These are phyloP conservation scores for Caligus rogercresseyi DNA, from an alignment of 1,140 invertebrate genomes.

Conservation along the genomic window DNA sequence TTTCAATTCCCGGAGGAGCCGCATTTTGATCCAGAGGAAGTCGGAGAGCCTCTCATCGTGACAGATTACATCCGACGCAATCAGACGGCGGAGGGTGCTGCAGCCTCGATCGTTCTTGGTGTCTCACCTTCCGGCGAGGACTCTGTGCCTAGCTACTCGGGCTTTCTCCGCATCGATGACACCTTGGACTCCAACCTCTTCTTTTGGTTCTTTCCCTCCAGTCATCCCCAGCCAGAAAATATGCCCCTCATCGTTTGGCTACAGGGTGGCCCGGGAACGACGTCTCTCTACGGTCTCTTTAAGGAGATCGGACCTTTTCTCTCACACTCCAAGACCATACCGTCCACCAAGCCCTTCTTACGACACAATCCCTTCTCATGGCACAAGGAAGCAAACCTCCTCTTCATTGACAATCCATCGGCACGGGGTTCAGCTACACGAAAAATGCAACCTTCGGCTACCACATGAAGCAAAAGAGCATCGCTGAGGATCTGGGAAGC, in stretches of 20 bases:
- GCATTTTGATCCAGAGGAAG: neutral
- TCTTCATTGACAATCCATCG: constrained; percentile 74
- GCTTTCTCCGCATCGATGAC: constrained; percentile 54
- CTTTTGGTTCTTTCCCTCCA: constrained; percentile 72
- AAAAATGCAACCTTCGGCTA: constrained; percentile 20
- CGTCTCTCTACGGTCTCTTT: constrained; percentile 60
- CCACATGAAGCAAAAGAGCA: neutral
- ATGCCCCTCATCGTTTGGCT: constrained; percentile 39
- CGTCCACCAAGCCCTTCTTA: neutral
- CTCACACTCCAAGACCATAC: constrained; percentile 36
- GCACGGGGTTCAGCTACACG: constrained; percentile 36
- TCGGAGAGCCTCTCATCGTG: constrained; percentile 8
- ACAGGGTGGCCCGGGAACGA: constrained; percentile 60
- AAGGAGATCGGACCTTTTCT: constrained; percentile 56
- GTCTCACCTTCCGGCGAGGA: neutral
- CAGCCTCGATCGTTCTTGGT: neutral
- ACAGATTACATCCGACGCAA: constrained; percentile 1
- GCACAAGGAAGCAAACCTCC: constrained; percentile 49
- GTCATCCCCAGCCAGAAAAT: constrained; percentile 27
- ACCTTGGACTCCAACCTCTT: constrained; percentile 59
- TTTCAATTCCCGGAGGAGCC: constrained; percentile 8
- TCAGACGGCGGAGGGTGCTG: neutral
- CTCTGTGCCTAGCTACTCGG: constrained; percentile 37
- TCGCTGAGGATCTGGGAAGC: neutral
- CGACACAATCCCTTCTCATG: constrained; percentile 39